These are phyloP conservation scores for Plemyria rubiginata DNA, from an alignment of 2,888 invertebrate species.

Conservation along the genomic window DNA sequence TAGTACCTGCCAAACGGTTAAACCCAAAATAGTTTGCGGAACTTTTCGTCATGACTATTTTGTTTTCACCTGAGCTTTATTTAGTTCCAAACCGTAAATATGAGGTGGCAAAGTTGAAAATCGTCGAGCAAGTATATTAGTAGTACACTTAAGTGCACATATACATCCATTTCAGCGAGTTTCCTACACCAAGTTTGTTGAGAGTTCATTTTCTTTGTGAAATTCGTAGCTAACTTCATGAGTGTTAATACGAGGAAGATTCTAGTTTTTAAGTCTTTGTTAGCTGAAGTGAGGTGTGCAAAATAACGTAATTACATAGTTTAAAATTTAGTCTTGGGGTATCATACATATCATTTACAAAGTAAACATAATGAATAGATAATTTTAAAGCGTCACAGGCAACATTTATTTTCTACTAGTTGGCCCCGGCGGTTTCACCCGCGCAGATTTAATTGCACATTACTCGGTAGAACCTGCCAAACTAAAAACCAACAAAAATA, in stretches of 20 bases:
- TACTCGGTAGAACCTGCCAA: constrained; percentile 8
- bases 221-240: constrained; percentile 50
- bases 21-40: constrained; percentile 24
- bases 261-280: constrained; percentile 45
- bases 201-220: constrained; percentile 55
- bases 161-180: constrained; percentile 31
- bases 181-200: constrained; percentile 46
- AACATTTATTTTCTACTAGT: too few species aligned
- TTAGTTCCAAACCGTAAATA: constrained; percentile 8
- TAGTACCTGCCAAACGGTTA: constrained; percentile 11
- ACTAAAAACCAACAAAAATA: too few species aligned
- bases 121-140: constrained; percentile 12
- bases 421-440: too few species aligned
- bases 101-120: constrained; percentile 10
- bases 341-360: too few species aligned
- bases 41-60: constrained; percentile 20
- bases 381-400: too few species aligned
- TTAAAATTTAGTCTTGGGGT: too few species aligned
- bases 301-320: background rate
- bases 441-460: constrained; percentile 14
- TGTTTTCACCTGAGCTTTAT: constrained; percentile 10
- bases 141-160: constrained; percentile 19
- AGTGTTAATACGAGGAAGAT: constrained; percentile 54
- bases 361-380: too few species aligned
- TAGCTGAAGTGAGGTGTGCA: constrained; percentile 13